phyloP scores from a whole-genome alignment of 2,113 vertebrate species.

The Trachemys scripta region DNA sequence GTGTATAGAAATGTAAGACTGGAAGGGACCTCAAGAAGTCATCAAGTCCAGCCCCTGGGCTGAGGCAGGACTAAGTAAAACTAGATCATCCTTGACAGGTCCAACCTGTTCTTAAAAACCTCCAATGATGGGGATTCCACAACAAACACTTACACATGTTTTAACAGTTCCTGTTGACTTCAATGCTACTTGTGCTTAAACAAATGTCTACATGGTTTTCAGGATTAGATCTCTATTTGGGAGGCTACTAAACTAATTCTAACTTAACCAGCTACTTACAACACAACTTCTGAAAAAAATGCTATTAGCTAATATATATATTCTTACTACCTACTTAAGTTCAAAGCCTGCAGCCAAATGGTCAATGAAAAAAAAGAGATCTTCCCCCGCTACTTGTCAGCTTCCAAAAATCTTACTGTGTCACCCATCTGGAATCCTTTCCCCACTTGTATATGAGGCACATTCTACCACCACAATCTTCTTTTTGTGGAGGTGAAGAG shows the following conservation, averaged over 20 bases:
- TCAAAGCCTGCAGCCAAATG: not conserved
- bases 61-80: not conserved
- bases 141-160: not conserved
- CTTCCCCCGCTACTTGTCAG: not conserved
- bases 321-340: not conserved
- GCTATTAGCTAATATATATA: not conserved
- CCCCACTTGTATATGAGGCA: rapidly evolving
- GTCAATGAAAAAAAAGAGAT: not conserved
- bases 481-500: not conserved
- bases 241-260: not conserved
- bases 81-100: not conserved
- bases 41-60: not conserved
- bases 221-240: not conserved
- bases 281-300: rapidly evolving
- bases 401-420: not conserved
- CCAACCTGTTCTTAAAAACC: not conserved
- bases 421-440: not conserved
- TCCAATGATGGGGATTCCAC: not conserved
- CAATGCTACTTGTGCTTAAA: not conserved
- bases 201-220: not conserved
- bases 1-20: not conserved
- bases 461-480: not conserved
- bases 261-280: not conserved
- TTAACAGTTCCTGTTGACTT: not conserved
- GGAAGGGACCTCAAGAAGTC: not conserved